Base-by-base conservation (phyloP, 2,888 invertebrate genomes). In the Mellilla xanthometata region DNA sequence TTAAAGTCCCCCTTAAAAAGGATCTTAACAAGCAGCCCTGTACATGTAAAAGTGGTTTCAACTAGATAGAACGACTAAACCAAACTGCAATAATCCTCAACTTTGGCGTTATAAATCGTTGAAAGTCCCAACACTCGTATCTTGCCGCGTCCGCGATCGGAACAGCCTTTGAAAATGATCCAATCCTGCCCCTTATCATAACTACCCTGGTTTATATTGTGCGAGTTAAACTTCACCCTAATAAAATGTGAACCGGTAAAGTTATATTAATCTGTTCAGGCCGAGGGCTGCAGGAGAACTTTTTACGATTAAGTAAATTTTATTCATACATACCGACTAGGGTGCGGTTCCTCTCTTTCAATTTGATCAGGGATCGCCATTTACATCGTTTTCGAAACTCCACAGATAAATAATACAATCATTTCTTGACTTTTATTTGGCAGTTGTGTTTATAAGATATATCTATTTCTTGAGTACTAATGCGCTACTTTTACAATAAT, bases 231-330 rank as follows among this genome's bases (percentile, higher is more conserved):
- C 49, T 57, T 43, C 39, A 55, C 46, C 55, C 42, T 46, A 49
- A 58, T 55, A 55, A 55, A 58, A 49, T 43, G 41, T 39, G 47
- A 48, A 33, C 28, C 29, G 50, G 39, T 49, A 34, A 52, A 55
- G 51, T 52, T 51, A 38, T 53, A 55, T 58, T 58, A 58, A 49
- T 54, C 56, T 50, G 54, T 44, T 38, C 34, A 33, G 33, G 32
- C 33, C 36, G 31, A 35, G 48, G 62, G 49, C 55, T 49, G 44
- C 45, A 60, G 52, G 51, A 54, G 60, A 61, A 75, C 74, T 64
- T 75, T 76, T 76, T 72, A 70, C 76, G 76, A 76, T 77, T 75
- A 73, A 70, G 72, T 76, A 81, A 82, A 81, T 71, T 81, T 78
- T 78, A 85, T 86, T 84, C 82, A 83, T 83, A 76, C 71, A 74